Base-by-base conservation (phyloP, 1,140 invertebrate genomes). In the Hyles euphorbiae region DNA sequence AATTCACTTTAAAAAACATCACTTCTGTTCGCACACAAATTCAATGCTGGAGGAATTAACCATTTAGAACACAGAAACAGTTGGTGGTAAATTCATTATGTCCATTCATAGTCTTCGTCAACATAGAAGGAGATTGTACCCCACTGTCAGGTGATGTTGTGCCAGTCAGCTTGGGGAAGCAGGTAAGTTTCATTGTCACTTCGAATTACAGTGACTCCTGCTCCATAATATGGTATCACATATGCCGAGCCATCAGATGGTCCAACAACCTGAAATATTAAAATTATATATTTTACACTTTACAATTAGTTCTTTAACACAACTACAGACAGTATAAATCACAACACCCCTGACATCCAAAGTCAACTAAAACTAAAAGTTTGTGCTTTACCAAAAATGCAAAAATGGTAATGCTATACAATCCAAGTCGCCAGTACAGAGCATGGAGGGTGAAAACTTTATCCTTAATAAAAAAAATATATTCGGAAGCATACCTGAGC, bases 181-280 rank as follows among this genome's bases (percentile, higher is more conserved):
- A 94, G 91, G 80, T 93, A 97, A 3, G 96, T 98, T 62, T 93
- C 92, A 87, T 98, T 97, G 88, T 98, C 93, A 87, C 94, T 96
- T 49, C 91, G 90, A 49, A 98, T 89, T 61, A 97, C 94, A 51
- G 92, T 92, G 34, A 98, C 92, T 49, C 93, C 93, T 10, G 96
- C 95, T 56, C 98, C 98, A 90, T 94, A 99, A 88, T 97, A 98
- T 62, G 97, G 95, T 73, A 98, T 96, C 0, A 98, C 92, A 90
- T 98, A 99, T 70, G 95, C 92, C n/a, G 98, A 98, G 43, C 98
- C 98, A 92, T 99, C 98, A 7, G 97, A 95, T 50, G 98, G 98
- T 8, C 95, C 94, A 43, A 99, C 94, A 56, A 95, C 93, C 92
- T 97, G 94, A 10, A 68, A 71, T n/a, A 22, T 22, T 22, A 22